Evolutionary conservation across 2,797 vertebrate species (phyloP), one percentile per base, ranked within the genome.

Genomic region (Anniella stebbinsi): DNA sequence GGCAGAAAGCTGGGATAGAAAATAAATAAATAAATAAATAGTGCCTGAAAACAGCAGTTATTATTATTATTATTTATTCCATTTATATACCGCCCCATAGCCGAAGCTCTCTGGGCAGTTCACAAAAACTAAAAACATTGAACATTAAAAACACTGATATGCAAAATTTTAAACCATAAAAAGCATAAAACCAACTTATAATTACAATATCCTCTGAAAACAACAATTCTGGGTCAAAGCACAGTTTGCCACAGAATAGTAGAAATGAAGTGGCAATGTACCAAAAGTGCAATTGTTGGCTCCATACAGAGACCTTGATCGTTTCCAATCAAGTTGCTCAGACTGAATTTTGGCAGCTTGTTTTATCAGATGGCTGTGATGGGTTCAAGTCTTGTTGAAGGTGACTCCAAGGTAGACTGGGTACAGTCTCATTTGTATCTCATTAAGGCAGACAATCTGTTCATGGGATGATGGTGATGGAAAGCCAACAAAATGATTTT

Each of bases 401-500:
- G 54, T 88, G 38, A 83, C 54, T 88, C 70, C 54, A 88, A 75
- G 67, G 87, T 48, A 75, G 30, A 88, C 45, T 36, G 28, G 72
- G 51, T 72, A 51, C 41, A 48, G 36, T 45, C 51, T 25, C 54
- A 73, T 73, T 82, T 63, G 51, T 13, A 75, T 66, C 69, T 41
- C 51, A 48, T 83, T 88, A 88, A 45, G 30, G 18, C 48, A 82
- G 36, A 28, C 69, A 75, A 88, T 88, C 80, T 88, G 54, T 75
- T 83, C 70, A 63, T 75, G 70, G 54, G 25, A 82, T 45, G 80
- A 75, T 45, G 51, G 66, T 15, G 30, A 73, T 66, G 51, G n/a
- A 88, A 57, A 63, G 54, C 1, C 75, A 70, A 66, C 54, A 73
- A 88, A 88, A 83, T 30, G 30, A 63, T 81, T 80, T 81, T 18